These are phyloP conservation scores for Heliothis subflexa DNA, from an alignment of 1,140 invertebrate species.

Conservation along the genomic window DNA sequence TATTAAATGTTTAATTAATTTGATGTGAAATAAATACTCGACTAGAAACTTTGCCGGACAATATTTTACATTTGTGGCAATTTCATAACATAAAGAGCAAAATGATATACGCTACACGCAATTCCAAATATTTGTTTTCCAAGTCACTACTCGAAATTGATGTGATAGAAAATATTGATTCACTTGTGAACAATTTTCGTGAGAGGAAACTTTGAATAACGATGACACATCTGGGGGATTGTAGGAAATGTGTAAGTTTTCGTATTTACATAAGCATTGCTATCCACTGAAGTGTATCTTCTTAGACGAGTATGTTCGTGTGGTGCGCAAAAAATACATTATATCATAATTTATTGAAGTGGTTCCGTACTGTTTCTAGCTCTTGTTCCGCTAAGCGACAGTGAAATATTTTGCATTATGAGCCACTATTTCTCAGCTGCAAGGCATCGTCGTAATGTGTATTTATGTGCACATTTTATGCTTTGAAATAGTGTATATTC, in stretches of 20 bases:
- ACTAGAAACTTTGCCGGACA: too few species aligned
- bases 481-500: constrained; percentile 13
- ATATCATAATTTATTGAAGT: constrained; percentile 42
- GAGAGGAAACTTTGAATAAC: constrained; percentile 40
- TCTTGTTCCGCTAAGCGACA: constrained; percentile 28
- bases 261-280: constrained; percentile 41
- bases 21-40: too few species aligned
- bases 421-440: constrained; percentile 36
- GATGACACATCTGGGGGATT: constrained; percentile 38
- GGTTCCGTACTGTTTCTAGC: constrained; percentile 11
- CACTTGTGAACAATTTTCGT: constrained; percentile 38
- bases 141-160: constrained; percentile 37
- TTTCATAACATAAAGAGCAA: background rate
- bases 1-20: too few species aligned
- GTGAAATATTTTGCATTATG: constrained; percentile 40
- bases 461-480: constrained; percentile 41
- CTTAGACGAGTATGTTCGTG: constrained; percentile 2
- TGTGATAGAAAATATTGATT: constrained; percentile 46
- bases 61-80: background rate
- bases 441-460: constrained; percentile 23
- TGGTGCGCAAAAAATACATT: constrained; percentile 41
- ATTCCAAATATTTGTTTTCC: constrained; percentile 28
- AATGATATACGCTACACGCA: background rate
- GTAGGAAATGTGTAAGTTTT: constrained; percentile 41
- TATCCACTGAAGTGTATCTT: constrained; percentile 37